These are phyloP conservation scores for Hofmannophila pseudospretella DNA, from an alignment of 2,888 invertebrate species.

Conservation along the genomic window DNA sequence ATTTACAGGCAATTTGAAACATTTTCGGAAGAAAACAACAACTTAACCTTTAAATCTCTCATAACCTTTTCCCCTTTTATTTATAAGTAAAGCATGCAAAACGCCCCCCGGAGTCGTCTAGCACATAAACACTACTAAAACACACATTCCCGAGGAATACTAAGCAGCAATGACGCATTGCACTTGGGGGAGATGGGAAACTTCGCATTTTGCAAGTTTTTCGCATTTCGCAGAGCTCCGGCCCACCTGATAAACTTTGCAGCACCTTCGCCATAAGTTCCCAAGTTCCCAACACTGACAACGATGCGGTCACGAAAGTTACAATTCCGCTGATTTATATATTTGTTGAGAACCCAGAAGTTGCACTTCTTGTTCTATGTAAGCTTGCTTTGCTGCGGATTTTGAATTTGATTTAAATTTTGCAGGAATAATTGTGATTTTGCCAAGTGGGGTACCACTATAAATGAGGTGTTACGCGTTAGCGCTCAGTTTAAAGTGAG, in stretches of 20 bases:
- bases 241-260: not conserved
- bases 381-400: no score
- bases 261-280: not conserved
- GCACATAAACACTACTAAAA: constrained; percentile 11
- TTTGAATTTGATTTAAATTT: no score
- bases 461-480: no score
- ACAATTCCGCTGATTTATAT: not conserved
- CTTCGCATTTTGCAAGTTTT: constrained; percentile 1
- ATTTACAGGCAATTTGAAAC: no score
- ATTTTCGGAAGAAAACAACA: no score
- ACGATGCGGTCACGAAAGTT: not conserved
- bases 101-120: constrained; percentile 1
- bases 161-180: constrained; percentile 29
- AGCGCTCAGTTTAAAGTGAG: no score
- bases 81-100: constrained; percentile 4
- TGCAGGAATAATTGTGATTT: no score
- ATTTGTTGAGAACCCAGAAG: not conserved
- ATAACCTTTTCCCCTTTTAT: not conserved
- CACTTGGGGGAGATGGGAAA: constrained; percentile 24
- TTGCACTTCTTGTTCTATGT: not conserved
- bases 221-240: not conserved
- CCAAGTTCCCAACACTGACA: not conserved
- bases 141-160: constrained; percentile 22
- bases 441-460: no score
- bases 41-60: no score